Evolutionary conservation across 2,888 invertebrate genomes (phyloP), one percentile per base, ranked within the genome.

Genomic region (Drosophila monieri): DNA sequence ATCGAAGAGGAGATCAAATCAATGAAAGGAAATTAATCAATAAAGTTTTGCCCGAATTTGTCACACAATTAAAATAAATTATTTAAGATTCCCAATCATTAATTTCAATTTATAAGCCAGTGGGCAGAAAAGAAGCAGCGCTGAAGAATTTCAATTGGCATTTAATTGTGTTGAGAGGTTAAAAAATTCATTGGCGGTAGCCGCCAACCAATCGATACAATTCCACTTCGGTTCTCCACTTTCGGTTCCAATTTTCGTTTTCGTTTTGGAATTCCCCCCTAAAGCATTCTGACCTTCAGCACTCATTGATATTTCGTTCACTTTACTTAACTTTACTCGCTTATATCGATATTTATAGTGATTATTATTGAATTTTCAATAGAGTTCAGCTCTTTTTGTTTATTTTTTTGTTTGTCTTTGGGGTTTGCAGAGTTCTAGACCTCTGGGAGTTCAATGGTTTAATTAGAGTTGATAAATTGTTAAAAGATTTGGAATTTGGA

Each of bases 221-320:
- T 77, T 80, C 78, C 73, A 73, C 65, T 48, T 57, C 32, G 62
- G 37, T 62, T 46, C 51, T 18, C 18, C 37, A 44, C 32, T 52
- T 35, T 12, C 39, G 35, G 60, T 72, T 78, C 74, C 85, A 74
- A 74, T 77, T 80, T 35, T 87, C 81, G 73, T 85, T 85, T 77
- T 66, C 43, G 43, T 27, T 35, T 53, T 66, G 53, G 64, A 66
- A 53, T 64, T 44, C 66, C 66, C 66, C 35, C 35, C 66, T 30
- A 12, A 87, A 88, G 83, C 86, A 83, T 88, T 89, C 70, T 83
- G 78, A 89, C 87, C 87, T 89, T 88, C 87, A 83, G 55, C 78
- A 77, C 69, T 83, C 85, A 89, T 89, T 88, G 80, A 85, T 76
- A 78, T 87, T 73, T 70, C 52, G 68, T 69, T 51, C 59, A 58